These are phyloP conservation scores for Rhinella marina DNA, from an alignment of 2,797 vertebrate genomes.

Conservation along the genomic window DNA sequence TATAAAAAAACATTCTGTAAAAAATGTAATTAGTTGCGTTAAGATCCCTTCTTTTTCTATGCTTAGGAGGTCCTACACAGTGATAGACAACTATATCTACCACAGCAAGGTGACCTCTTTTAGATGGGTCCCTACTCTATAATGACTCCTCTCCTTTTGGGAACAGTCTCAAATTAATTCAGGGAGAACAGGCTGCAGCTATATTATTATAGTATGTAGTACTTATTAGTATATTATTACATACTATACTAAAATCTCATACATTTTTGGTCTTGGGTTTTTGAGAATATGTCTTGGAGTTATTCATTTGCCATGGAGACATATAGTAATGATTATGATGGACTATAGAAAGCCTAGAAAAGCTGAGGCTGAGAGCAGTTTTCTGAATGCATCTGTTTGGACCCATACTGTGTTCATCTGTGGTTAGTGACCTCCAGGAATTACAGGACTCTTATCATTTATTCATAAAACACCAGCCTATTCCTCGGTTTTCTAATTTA, in stretches of 20 bases:
- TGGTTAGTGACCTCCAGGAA: constrained; percentile 22
- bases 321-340: neutral
- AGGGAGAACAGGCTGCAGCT: too few relatives aligned
- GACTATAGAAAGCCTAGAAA: neutral
- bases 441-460: constrained; percentile 30
- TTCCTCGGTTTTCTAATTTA: neutral
- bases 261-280: neutral
- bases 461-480: constrained; percentile 21
- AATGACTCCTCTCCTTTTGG: too few relatives aligned
- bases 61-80: too few relatives aligned
- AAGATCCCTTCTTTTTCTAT: too few relatives aligned
- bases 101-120: too few relatives aligned
- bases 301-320: neutral
- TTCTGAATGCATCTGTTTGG: constrained; percentile 1
- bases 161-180: too few relatives aligned
- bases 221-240: neutral
- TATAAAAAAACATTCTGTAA: too few relatives aligned
- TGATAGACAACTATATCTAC: too few relatives aligned
- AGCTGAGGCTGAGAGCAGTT: neutral
- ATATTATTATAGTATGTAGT: too few relatives aligned
- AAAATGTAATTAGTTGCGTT: too few relatives aligned
- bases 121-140: too few relatives aligned
- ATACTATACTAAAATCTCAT: neutral
- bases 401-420: constrained; percentile 22
- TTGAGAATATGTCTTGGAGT: neutral